These are phyloP conservation scores for Pimephales promelas DNA, from an alignment of 2,113 vertebrate genomes.

Conservation along the genomic window DNA sequence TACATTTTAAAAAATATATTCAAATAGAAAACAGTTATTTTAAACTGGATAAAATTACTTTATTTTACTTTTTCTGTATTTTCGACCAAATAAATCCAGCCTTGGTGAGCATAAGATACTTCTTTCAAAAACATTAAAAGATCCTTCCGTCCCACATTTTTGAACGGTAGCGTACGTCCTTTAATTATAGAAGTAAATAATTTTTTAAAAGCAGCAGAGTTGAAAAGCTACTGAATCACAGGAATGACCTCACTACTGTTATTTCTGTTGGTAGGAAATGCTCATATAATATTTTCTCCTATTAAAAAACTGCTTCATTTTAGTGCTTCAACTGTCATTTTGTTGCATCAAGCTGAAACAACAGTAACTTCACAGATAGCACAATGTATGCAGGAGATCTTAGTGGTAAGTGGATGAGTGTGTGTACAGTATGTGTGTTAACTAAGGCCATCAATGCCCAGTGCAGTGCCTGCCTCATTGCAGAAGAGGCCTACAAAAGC, in stretches of 20 bases:
- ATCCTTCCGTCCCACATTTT: too few species aligned
- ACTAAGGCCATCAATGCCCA: neutral
- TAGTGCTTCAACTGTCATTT: neutral
- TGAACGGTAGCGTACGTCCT: too few species aligned
- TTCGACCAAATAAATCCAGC: neutral
- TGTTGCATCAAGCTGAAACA: neutral
- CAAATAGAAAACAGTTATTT: neutral
- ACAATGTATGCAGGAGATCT: neutral
- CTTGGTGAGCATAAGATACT: neutral
- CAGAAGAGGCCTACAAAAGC: constrained; percentile 41
- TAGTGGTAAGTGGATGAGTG: neutral
- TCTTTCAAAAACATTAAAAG: neutral
- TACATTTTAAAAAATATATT: neutral
- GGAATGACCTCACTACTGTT: neutral
- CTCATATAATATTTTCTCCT: neutral
- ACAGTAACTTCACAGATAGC: neutral
- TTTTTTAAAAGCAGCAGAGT: neutral
- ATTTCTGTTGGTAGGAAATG: neutral
- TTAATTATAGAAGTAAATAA: too few species aligned
- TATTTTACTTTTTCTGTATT: neutral
- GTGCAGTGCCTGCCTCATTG: neutral
- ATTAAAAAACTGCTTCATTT: neutral
- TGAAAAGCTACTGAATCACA: neutral
- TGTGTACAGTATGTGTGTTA: neutral
- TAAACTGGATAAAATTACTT: neutral